Percentiles rank a stretch among this genome's conserved stretches.
These are phyloP conservation scores for Equus przewalskii DNA, from an alignment of 2,113 vertebrate species.

Conservation along the genomic window DNA sequence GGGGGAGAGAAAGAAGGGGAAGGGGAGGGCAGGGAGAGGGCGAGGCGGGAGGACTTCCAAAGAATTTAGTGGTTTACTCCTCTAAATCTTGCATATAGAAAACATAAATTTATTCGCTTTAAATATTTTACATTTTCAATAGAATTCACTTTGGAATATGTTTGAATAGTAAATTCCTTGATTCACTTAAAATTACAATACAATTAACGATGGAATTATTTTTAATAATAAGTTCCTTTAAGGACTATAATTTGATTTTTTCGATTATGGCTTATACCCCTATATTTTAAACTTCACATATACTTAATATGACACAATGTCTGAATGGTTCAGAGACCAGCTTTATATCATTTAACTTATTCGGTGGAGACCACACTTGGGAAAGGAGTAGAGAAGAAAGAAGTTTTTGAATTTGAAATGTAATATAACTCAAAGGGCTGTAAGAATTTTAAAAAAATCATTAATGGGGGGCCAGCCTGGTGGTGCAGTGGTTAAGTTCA, in stretches of 20 bases:
- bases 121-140: slow-evolving; percentile 30
- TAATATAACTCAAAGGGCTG: not conserved
- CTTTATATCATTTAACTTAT: not conserved
- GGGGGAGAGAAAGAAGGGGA: too few species aligned
- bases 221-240: not conserved
- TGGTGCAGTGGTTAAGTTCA: too few species aligned
- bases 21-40: too few species aligned
- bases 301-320: not conserved
- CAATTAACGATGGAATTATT: not conserved
- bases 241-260: not conserved
- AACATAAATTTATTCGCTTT: not conserved
- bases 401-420: not conserved
- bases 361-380: not conserved
- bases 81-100: not conserved
- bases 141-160: not conserved
- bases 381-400: not conserved
- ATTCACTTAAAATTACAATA: slow-evolving; percentile 13
- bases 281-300: slow-evolving; percentile 4
- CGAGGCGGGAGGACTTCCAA: not conserved
- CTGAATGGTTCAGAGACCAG: not conserved
- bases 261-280: not conserved
- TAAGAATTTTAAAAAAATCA: not conserved
- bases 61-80: not conserved
- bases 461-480: too few species aligned
- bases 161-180: slow-evolving; percentile 18